Evolutionary conservation across 2,797 vertebrate species (phyloP).

Genomic region (Diglossa cyanea): DNA sequence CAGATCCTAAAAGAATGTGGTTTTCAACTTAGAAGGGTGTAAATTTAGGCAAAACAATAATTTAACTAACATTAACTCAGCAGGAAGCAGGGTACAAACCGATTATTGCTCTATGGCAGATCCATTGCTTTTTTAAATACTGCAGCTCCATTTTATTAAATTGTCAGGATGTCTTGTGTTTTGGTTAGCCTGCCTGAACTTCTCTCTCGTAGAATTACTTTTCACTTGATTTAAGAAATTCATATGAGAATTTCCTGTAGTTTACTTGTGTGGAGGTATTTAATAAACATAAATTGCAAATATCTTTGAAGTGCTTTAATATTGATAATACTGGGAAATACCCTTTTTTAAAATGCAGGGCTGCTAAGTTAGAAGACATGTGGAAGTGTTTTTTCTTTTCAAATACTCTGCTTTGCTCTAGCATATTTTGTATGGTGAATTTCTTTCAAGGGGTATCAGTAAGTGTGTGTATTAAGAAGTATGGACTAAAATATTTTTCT

Average conservation of each 20-base stretch:
- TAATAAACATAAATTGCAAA: neutral
- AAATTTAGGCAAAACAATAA: conserved; percentile 76
- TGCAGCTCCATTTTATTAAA: conserved; percentile 52
- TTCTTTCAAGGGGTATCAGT: conserved; percentile 9
- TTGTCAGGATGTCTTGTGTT: conserved; percentile 36
- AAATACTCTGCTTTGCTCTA: neutral
- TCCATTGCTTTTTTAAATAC: conserved; percentile 56
- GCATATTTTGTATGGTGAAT: neutral
- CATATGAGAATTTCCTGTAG: neutral
- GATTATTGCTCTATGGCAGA: conserved; percentile 64
- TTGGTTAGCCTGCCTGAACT: neutral
- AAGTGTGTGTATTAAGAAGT: neutral
- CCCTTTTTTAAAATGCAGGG: neutral
- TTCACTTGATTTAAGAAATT: neutral
- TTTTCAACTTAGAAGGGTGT: conserved; percentile 57
- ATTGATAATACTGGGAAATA: neutral
- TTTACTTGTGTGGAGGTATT: neutral
- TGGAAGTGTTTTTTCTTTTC: neutral
- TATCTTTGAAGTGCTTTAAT: neutral
- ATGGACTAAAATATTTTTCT: conserved; percentile 17
- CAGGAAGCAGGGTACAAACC: conserved; percentile 62
- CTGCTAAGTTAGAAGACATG: neutral
- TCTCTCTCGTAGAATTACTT: neutral
- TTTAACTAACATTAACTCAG: conserved; percentile 74
- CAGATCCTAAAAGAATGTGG: conserved; percentile 46